Evolutionary conservation across 2,797 vertebrate species (phyloP), one percentile per base, ranked within the genome.

Genomic region (Takifugu ocellatus): DNA sequence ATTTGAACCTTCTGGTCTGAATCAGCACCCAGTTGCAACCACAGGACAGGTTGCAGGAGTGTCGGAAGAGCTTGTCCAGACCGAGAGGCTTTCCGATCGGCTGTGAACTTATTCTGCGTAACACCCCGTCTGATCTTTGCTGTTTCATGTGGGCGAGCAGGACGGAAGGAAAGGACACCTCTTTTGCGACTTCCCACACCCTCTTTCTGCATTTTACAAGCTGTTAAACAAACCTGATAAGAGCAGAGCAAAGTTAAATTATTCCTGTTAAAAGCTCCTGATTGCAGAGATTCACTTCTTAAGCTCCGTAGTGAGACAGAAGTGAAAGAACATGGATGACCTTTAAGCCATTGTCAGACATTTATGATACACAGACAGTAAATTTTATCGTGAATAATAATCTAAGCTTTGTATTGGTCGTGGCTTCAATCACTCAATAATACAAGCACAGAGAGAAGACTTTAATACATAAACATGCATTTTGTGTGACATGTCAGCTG

Each of bases 81-180:
- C 60, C 39, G 60, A 69, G 66, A 70, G 74, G 65, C 74, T 63
- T 77, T 82, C 76, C 66, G 78, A 86, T 87, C 81, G 84, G 78
- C 70, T 81, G 78, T 51, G 73, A 74, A 76, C 85, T 81, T 80
- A 86, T 83, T 87, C 79, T 82, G 53, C 74, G 76, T 61, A 87
- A 82, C 78, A 67, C 70, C 66, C 48, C 69, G 78, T 87, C 83
- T 85, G 86, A 86, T 86, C 81, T 88, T 74, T 68, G 57, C 60
- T 1, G 8, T 72, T 78, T 84, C 15, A 86, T 81, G 81, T 84
- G 54, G 50, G 63, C 54, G 61, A 61, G 39, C 69, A 36, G 66
- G 66, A 10, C 56, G 75, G 79, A 87, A 88, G 86, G 66, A 74
- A 77, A 75, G 67, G 82, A 86, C 81, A 87, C 82, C 72, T 83